These are phyloP conservation scores for Cettia cetti DNA, from an alignment of 2,113 vertebrate species.

Conservation along the genomic window DNA sequence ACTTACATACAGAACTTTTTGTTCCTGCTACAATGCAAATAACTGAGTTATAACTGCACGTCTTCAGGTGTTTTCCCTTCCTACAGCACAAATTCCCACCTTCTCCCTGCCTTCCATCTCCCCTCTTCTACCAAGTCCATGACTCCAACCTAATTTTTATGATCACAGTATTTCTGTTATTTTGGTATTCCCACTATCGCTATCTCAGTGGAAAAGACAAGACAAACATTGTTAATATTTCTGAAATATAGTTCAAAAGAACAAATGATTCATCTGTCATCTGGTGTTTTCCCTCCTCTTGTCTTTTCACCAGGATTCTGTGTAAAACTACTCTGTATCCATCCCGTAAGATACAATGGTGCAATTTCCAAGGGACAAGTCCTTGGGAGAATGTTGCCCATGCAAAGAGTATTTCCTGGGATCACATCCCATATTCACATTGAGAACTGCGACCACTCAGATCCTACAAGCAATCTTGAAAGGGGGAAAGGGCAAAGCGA, in stretches of 20 bases:
- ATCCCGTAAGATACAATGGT: slow-evolving; percentile 69
- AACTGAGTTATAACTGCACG: not conserved
- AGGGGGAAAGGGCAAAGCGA: not conserved
- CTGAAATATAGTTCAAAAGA: not conserved
- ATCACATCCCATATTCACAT: slow-evolving; percentile 78
- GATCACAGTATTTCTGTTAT: not conserved
- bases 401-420: slow-evolving; percentile 78
- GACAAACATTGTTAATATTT: not conserved
- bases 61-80: not conserved
- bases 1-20: not conserved
- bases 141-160: not conserved
- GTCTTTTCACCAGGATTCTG: slow-evolving; percentile 70
- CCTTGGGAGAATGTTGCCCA: slow-evolving; percentile 73
- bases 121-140: not conserved
- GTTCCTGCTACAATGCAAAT: not conserved
- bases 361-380: slow-evolving; percentile 70
- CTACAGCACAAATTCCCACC: not conserved
- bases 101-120: not conserved
- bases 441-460: slow-evolving; percentile 75
- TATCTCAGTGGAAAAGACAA: not conserved
- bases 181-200: not conserved
- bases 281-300: not conserved
- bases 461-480: slow-evolving; percentile 72
- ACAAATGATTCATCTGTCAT: not conserved
- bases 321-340: slow-evolving; percentile 77